These are phyloP conservation scores for Slavum lentiscoides DNA, from an alignment of 2,888 invertebrate species.

Conservation along the genomic window DNA sequence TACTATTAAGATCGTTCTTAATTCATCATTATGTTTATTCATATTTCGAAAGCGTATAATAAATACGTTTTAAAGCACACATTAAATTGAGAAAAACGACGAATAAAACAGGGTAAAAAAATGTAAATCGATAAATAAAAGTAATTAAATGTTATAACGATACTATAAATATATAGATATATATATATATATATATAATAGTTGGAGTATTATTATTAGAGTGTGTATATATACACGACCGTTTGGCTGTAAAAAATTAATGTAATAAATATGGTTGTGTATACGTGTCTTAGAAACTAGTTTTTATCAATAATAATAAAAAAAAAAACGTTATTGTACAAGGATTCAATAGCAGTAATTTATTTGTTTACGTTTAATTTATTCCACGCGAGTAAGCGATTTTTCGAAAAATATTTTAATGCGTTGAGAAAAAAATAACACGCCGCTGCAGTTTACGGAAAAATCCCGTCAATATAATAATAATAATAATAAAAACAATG, in stretches of 20 bases:
- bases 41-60: neutral
- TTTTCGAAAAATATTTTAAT: neutral
- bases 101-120: too few relatives aligned
- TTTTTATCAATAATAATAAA: too few relatives aligned
- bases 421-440: neutral
- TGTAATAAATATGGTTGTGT: neutral
- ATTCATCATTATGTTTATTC: neutral
- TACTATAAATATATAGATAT: too few relatives aligned
- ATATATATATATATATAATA: too few relatives aligned
- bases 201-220: neutral
- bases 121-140: too few relatives aligned
- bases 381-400: neutral
- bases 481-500: too few relatives aligned
- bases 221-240: neutral
- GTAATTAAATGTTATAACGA: too few relatives aligned
- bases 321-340: too few relatives aligned
- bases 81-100: too few relatives aligned
- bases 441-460: neutral
- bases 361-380: neutral
- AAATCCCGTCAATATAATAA: neutral
- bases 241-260: neutral
- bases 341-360: too few relatives aligned
- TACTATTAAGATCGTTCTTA: neutral
- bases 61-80: too few relatives aligned
- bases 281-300: neutral